Base-by-base conservation (phyloP, 2,888 invertebrate species). In the Phyllotreta striolata region DNA sequence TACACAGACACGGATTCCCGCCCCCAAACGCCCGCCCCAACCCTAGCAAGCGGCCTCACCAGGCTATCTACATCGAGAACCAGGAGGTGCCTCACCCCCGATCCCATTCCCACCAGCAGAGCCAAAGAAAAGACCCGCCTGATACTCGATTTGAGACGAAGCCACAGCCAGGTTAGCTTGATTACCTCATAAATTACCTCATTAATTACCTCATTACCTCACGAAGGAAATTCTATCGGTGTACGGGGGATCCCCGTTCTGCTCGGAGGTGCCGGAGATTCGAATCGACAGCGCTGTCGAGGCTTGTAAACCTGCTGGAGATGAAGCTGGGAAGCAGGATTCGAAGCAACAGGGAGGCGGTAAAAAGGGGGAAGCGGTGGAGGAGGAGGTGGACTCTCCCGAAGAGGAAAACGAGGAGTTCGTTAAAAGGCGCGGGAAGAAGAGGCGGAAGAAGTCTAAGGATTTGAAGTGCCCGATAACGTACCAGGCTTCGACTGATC, bases 1-100 rank as follows among this genome's bases (percentile, higher is more conserved):
- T 93, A 93, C 75, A 91, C 93, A 0, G 92, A 93, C 73, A 93
- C 92, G 0, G 93, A 93, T 78, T 94, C 93, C 0, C 84, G 93
- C 24, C 92, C 93, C 0, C 80, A 90, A 68, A 92, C 93, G 0
- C 93, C 93, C 0, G 89, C 92, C 0, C 92, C 92, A 0, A 91
- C 91, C 0, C 84, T 91, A 3, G 89, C 88, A 6, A 91, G 91
- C 76, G 89, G 88, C 70, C 84, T 91, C 78, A 87, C 92, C 55
- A 77, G 90, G 74, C 86, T 91, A 64, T 86, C 92, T 73, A 84
- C 89, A 64, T 78, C 85, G 67, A 49, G 49, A 35, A 49, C 85
- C n/a, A 81, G 89, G 74, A 74, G 87, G 72, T 92, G 91, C 73
- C 85, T 91, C 34, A 91, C 91, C 0, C 91, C 91, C 0, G 91